Base-by-base conservation (phyloP, 2,113 vertebrate genomes). In the Melospiza melodia region DNA sequence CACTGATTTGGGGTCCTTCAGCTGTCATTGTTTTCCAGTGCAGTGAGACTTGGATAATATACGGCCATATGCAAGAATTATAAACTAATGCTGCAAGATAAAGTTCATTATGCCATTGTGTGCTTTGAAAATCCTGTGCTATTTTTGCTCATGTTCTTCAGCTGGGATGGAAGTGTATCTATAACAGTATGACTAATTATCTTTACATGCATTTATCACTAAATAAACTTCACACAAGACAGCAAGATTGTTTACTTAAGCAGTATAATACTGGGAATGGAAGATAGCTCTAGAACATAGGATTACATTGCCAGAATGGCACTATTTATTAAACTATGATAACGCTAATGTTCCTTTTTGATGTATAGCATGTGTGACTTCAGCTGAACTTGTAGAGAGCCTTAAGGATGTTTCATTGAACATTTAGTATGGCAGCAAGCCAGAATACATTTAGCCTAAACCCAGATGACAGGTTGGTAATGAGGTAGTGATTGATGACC, bases 401-500 rank as follows among this genome's bases (percentile, higher is more conserved):
- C 98, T 98, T 98, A 98, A 98, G 98, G 98, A 98, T 98, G 98
- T 98, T 98, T 97, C 98, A 97, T 97, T 98, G 98, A 98, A 98
- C 98, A 98, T 98, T 98, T 98, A 98, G 98, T 97, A 97, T 98
- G 98, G 98, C 98, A 98, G 98, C 92, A 97, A 98, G 98, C 98
- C 98, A 98, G 98, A 98, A 98, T 98, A 98, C 98, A 98, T 98
- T 98, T 98, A 98, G 98, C 97, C 97, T 98, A 98, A 98, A 97
- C 98, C 98, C 98, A 98, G 96, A 98, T 98, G 98, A 98, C 98
- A 97, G 98, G 95, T 97, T 98, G 97, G 98, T 98, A 98, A 98
- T 98, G 98, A 99, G 98, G 98, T 98, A 97, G 98, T 98, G 98
- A 99, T 98, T 98, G 98, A 99, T 98, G 98, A 98, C 98, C 98